A percentile compares a stretch with the other conserved stretches of the same genome.
phyloP scores from a whole-genome alignment of 1,140 invertebrate species.

The Papilio glaucus region DNA sequence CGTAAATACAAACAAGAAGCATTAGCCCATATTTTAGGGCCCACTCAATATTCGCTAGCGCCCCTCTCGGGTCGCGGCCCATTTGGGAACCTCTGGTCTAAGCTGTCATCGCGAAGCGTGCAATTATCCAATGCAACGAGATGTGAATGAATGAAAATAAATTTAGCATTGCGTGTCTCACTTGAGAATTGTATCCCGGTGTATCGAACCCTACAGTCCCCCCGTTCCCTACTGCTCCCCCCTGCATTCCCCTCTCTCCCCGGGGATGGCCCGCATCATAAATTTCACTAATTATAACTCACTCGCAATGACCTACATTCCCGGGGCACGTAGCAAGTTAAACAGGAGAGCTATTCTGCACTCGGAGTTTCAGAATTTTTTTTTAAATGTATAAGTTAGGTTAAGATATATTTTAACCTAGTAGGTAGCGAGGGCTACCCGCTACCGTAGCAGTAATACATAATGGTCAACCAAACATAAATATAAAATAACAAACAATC shows the following conservation, averaged over 20 bases:
- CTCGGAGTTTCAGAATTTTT: neutral
- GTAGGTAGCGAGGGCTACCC: too few species aligned
- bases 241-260: constrained; percentile 4
- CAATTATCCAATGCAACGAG: too few species aligned
- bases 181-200: neutral
- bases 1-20: too few species aligned
- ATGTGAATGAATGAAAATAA: neutral
- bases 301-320: constrained; percentile 40
- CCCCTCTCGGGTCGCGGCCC: too few species aligned
- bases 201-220: neutral
- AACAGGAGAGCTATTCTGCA: constrained; percentile 13
- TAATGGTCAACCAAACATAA: too few species aligned
- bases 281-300: constrained; percentile 46
- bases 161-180: neutral
- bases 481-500: too few species aligned
- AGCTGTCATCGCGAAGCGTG: too few species aligned
- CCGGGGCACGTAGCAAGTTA: constrained; percentile 19
- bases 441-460: too few species aligned
- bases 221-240: neutral
- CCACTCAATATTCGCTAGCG: too few species aligned
- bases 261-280: constrained; percentile 38
- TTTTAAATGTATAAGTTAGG: neutral
- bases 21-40: too few species aligned
- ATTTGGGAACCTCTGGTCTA: too few species aligned
- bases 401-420: neutral